Conservation (phyloP, 1,140 invertebrate genomes). For the Drosophila sulfurigaster region DNA sequence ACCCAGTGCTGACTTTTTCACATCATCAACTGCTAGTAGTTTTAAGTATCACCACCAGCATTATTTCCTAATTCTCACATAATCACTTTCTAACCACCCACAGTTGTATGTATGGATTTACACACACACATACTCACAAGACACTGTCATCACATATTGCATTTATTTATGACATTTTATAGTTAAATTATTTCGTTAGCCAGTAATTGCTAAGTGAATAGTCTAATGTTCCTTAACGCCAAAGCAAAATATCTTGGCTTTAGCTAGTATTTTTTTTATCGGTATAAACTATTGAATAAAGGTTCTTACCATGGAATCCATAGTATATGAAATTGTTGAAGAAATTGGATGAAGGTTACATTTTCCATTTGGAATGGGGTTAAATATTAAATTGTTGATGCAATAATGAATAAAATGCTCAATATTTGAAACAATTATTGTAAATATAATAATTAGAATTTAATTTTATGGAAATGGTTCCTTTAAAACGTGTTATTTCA, state of each 20-base stretch:
- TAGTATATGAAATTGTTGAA: slow-evolving; percentile 42
- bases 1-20: not conserved
- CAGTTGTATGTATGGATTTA: too few species aligned
- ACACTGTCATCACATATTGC: slow-evolving; percentile 24
- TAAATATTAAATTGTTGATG: not conserved
- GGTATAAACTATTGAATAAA: slow-evolving; percentile 51
- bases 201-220: slow-evolving; percentile 13
- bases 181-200: slow-evolving; percentile 60
- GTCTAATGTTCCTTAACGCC: slow-evolving; percentile 60
- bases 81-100: slow-evolving; percentile 19
- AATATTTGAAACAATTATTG: not conserved
- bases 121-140: slow-evolving; percentile 15
- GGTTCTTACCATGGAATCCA: slow-evolving; percentile 44
- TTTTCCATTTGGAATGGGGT: not conserved
- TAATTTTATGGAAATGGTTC: not conserved
- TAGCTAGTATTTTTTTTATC: slow-evolving; percentile 42
- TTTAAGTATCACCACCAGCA: slow-evolving; percentile 48
- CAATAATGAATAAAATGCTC: not conserved
- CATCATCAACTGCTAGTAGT: slow-evolving; percentile 19
- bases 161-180: slow-evolving; percentile 36
- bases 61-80: slow-evolving; percentile 33
- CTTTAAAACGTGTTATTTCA: not conserved
- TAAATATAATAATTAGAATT: not conserved
- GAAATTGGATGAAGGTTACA: slow-evolving; percentile 2
- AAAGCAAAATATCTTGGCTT: slow-evolving; percentile 40